A percentile compares a stretch with the other conserved stretches of the same genome.
These are phyloP conservation scores for Ephydatia muelleri DNA, from an alignment of 37 sponge, comb jelly and placozoan species.

Conservation along the genomic window DNA sequence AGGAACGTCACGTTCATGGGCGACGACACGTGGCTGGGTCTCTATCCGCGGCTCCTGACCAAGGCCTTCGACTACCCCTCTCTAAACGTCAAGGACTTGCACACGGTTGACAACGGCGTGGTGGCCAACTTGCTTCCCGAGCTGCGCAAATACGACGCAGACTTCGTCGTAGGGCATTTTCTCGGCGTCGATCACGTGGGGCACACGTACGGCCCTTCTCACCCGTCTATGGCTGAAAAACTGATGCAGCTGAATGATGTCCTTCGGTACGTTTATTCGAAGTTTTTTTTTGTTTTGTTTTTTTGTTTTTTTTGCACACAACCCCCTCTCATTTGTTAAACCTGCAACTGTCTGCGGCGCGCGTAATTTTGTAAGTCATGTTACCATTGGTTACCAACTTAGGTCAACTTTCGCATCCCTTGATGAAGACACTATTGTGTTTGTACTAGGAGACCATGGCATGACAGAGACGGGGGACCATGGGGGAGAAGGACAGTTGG, in stretches of 20 bases:
- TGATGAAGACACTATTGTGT: conserved; percentile 86
- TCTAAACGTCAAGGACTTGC: conserved; percentile 94
- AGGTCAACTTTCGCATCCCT: conserved; percentile 68
- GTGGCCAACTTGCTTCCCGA: conserved; percentile 75
- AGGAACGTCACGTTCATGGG: conserved; percentile 82
- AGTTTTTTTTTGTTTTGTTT: background rate
- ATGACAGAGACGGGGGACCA: conserved; percentile 98
- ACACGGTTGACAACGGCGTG: conserved; percentile 96
- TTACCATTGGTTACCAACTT: background rate
- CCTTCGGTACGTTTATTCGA: conserved; percentile 47
- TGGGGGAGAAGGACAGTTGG: conserved; percentile 91
- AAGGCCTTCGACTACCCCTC: conserved; percentile 82
- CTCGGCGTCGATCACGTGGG: conserved; percentile 99
- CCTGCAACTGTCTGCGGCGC: background rate
- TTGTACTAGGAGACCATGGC: conserved; percentile 99
- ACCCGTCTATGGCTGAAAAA: conserved; percentile 87
- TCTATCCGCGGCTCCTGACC: conserved; percentile 76
- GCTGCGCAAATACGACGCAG: conserved; percentile 65
- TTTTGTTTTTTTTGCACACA: too few species aligned
- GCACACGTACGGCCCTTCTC: conserved; percentile 90
- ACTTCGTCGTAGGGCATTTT: conserved; percentile 90
- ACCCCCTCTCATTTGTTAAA: too few species aligned
- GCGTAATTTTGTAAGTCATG: background rate
- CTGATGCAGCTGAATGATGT: conserved; percentile 80
- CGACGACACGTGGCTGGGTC: conserved; percentile 96